A percentile compares a stretch with the other conserved stretches of the same genome.
phyloP scores from a whole-genome alignment of 1,140 invertebrate species.

The Zeugodacus cucurbitae region DNA sequence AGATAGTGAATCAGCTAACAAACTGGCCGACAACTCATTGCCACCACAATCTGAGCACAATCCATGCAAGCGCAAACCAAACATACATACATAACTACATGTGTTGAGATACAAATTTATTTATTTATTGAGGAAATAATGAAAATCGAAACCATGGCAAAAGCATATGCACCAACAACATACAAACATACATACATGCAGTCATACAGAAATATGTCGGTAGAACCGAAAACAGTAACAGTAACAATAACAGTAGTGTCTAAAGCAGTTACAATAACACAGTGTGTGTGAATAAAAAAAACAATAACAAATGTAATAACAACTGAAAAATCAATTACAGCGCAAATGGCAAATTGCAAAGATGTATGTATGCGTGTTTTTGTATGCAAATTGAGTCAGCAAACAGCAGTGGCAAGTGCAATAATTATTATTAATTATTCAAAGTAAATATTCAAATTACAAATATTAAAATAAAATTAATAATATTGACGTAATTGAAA shows the following conservation, averaged over 20 bases:
- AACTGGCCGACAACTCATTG: neutral
- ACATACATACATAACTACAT: neutral
- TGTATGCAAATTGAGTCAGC: neutral
- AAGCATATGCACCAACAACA: too few relatives aligned
- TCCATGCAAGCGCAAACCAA: neutral
- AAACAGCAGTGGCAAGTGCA: neutral
- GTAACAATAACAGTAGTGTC: neutral
- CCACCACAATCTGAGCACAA: neutral
- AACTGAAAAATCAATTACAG: conserved; percentile 15
- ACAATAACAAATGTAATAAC: neutral
- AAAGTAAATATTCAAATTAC: too few relatives aligned
- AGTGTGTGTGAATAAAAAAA: too few relatives aligned
- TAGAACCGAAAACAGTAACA: neutral
- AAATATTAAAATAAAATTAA: too few relatives aligned
- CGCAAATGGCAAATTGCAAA: conserved; percentile 4
- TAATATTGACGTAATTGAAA: too few relatives aligned
- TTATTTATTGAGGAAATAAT: conserved; percentile 10
- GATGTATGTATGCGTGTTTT: neutral
- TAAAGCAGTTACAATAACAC: neutral
- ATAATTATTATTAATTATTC: neutral
- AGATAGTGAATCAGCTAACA: conserved; percentile 8
- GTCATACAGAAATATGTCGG: neutral
- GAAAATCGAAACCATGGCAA: neutral
- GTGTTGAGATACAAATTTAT: too few relatives aligned
- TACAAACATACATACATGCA: neutral